Percentiles rank a stretch among this genome's conserved stretches.
These are phyloP conservation scores for Setophaga petechia DNA, from an alignment of 2,113 vertebrate genomes.

Conservation along the genomic window DNA sequence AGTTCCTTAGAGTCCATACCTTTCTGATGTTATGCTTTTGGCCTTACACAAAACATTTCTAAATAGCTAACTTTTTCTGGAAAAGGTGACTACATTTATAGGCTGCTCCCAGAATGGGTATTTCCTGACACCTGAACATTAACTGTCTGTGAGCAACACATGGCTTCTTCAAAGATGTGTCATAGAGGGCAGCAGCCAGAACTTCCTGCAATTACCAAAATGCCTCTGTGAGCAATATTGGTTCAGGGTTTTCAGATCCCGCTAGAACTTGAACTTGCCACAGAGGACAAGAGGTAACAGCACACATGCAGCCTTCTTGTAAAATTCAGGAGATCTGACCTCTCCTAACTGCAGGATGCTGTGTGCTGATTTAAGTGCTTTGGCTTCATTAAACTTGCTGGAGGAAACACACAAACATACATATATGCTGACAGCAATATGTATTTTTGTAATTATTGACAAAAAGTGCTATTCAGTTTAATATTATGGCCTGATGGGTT, in stretches of 20 bases:
- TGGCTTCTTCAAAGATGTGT: slow-evolving; percentile 28
- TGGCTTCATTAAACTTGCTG: neutral
- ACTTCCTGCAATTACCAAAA: slow-evolving; percentile 55
- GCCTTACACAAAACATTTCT: neutral
- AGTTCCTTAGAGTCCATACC: neutral
- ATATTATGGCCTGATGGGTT: neutral
- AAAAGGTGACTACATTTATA: slow-evolving; percentile 2
- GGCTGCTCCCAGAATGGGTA: neutral
- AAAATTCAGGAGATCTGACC: slow-evolving; percentile 49
- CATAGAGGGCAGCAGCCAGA: slow-evolving; percentile 46
- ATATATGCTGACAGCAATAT: neutral
- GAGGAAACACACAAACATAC: neutral
- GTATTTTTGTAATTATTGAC: neutral
- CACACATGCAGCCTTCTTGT: slow-evolving; percentile 19
- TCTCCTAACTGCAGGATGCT: slow-evolving; percentile 16
- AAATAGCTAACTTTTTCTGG: slow-evolving; percentile 18
- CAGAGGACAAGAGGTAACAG: slow-evolving; percentile 53
- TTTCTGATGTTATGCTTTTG: neutral
- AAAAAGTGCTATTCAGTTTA: neutral
- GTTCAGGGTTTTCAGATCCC: slow-evolving; percentile 12
- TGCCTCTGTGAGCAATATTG: neutral
- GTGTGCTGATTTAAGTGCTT: slow-evolving; percentile 17
- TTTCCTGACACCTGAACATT: slow-evolving; percentile 52
- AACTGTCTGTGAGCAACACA: neutral
- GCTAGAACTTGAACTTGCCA: slow-evolving; percentile 39